Evolutionary conservation across 1,140 invertebrate genomes (phyloP), one percentile per base, ranked within the genome.

Genomic region (Phocides pigmalion): DNA sequence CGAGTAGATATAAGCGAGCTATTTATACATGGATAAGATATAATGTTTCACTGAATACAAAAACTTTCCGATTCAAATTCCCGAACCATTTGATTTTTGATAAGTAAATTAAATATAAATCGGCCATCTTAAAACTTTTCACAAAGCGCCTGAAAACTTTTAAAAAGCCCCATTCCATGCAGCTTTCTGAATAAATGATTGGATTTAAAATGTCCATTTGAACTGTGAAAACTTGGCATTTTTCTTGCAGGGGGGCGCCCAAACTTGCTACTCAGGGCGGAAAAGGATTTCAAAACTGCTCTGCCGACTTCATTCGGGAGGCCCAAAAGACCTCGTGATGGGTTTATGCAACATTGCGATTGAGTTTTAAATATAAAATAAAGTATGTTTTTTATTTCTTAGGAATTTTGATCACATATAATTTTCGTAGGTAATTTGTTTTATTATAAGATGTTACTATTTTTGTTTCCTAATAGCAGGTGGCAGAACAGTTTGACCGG

Each of bases 111-210:
- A 59, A 59, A 59, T 59, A 59, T 59, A 41, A 47, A 14, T 19
- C 25, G 42, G 15, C 39, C n/a, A n/a, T n/a, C 44, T 59, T 46
- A 8, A 32, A 59, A 56, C 53, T 44, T 59, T 32, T 16, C 42
- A 20, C 32, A 3, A 28, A 47, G 22, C 14, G 42, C 41, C 44
- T 32, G 42, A 35, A 35, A 59, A 59, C 11, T 59, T 59, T 47
- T 46, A 59, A 59, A 44, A 59, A 39, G 39, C 17, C 42, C 51
- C 54, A 58, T 58, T 58, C 25, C 42, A 58, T 58, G 54, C 54
- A 58, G 39, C 54, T 58, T 42, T 51, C 16, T 58, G 53, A 58
- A 58, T 58, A 58, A 58, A 44, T 58, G 39, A 58, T 58, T 44
- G 20, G 53, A 58, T 58, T 44, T 58, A 25, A 47, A 58, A 58